Evolutionary conservation across 2,113 vertebrate species (phyloP), one percentile per base, ranked within the genome.

Genomic region (Etheostoma cragini): DNA sequence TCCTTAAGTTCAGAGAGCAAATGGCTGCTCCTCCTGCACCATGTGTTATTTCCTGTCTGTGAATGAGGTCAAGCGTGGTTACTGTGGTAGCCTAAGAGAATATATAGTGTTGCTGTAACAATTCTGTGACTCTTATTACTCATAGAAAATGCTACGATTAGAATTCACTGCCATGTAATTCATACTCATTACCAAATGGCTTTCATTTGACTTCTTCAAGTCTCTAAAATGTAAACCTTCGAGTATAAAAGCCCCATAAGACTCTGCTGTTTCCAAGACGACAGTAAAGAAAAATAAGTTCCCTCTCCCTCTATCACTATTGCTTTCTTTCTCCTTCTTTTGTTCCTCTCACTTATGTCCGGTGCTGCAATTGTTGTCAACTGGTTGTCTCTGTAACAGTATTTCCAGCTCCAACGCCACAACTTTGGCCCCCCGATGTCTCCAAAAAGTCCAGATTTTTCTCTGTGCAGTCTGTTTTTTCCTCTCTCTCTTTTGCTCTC

Each of bases 171-270:
- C 56, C 78, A 72, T 68, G 70, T 82, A 78, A 75, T 66, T 80
- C 79, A 83, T 78, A 30, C 74, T 84, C 76, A 80, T 81, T 54
- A 68, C 54, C 56, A 87, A 80, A 80, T 66, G 84, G 78, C 81
- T 86, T 85, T 60, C 70, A 78, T 49, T 72, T 69, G 78, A 90
- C 82, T 88, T 85, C 45, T 86, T 78, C 67, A 75, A 53, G 63
- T 61, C 56, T 83, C 78, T 83, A 64, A 88, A 86, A 67, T 76
- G 94, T 96, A 96, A 96, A 96, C 95, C 94, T 96, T 95, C 94
- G 94, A 96, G 95, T 95, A 96, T 96, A 95, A 90, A 91, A 93
- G 93, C 92, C 94, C 94, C 62, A 47, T 86, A 81, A 78, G 60
- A 76, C 89, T 68, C 80, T 85, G 85, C 79, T 86, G 81, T 85